A percentile compares a stretch with the other conserved stretches of the same genome.
Conservation (phyloP, 2,888 invertebrate genomes). For the Crioceris asparagi region DNA sequence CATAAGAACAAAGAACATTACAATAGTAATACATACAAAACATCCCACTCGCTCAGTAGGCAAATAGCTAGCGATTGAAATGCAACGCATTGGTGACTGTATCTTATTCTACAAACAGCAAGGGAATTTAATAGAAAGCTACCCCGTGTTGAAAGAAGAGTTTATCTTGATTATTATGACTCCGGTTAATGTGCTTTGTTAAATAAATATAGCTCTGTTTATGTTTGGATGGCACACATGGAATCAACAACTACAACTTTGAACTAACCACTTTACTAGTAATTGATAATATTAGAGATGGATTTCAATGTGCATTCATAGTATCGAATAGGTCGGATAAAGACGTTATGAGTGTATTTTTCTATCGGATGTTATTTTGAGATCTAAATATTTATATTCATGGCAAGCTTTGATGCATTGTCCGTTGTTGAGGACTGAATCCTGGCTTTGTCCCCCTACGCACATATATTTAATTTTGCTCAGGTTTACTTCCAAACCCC, state of each 20-base stretch:
- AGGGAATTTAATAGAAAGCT: background rate
- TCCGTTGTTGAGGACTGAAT: too few relatives aligned
- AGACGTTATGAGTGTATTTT: conserved; percentile 3
- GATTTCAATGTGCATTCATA: conserved; percentile 17
- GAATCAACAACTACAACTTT: conserved; percentile 13
- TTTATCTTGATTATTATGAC: conserved; percentile 20
- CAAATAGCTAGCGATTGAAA: too few relatives aligned
- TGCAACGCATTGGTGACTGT: background rate
- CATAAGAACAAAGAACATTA: too few relatives aligned
- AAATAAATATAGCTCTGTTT: conserved; percentile 12
- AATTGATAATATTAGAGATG: conserved; percentile 15
- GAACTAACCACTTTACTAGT: conserved; percentile 15
- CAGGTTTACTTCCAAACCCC: too few relatives aligned
- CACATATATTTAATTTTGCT: too few relatives aligned
- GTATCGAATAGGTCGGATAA: conserved; percentile 13
- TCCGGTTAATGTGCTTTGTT: conserved; percentile 11
- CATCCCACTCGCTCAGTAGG: too few relatives aligned
- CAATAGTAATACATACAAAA: too few relatives aligned
- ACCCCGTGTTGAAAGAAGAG: conserved; percentile 13
- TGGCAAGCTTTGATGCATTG: too few relatives aligned
- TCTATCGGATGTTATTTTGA: too few relatives aligned
- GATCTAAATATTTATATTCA: too few relatives aligned
- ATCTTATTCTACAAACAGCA: conserved; percentile 8
- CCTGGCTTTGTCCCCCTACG: too few relatives aligned
- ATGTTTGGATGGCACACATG: conserved; percentile 13